These are phyloP conservation scores for Pagrus major DNA, from an alignment of 2,113 vertebrate genomes.

Conservation along the genomic window DNA sequence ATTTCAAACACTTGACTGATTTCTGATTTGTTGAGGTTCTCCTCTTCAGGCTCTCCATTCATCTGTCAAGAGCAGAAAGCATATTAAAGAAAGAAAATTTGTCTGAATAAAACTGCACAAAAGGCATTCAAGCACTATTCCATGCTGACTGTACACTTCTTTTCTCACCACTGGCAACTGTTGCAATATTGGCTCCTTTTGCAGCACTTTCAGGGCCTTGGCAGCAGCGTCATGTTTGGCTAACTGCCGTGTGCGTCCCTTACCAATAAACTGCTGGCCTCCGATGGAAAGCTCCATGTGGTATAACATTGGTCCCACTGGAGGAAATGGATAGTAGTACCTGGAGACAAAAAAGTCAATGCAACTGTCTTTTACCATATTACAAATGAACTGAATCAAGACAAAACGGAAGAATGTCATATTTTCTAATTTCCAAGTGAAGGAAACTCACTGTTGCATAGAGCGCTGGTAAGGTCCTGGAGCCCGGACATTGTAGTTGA, in stretches of 20 bases:
- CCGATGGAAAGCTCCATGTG: constrained; percentile 97
- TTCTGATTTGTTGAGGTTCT: constrained; percentile 99
- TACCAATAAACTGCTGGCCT: constrained; percentile 96
- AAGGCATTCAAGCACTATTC: background rate
- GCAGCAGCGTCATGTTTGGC: constrained; percentile 96
- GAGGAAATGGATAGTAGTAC: constrained; percentile 98
- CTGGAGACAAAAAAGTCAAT: constrained; percentile 73
- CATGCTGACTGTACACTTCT: background rate
- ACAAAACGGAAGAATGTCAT: background rate
- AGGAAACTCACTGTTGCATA: constrained; percentile 83
- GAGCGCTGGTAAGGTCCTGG: constrained; percentile 94
- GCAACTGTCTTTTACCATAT: background rate
- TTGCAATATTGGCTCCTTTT: constrained; percentile 93
- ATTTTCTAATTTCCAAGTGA: background rate
- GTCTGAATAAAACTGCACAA: background rate
- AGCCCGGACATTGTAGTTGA: constrained; percentile 91
- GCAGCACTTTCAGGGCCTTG: constrained; percentile 93
- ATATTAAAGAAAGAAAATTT: constrained; percentile 9
- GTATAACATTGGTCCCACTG: constrained; percentile 93
- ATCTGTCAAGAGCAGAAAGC: constrained; percentile 84
- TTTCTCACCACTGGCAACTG: constrained; percentile 88
- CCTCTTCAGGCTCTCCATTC: constrained; percentile 93
- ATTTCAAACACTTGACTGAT: constrained; percentile 99
- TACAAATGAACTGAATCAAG: background rate
- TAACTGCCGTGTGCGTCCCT: constrained; percentile 95